phyloP scores from a whole-genome alignment of 2,113 vertebrate genomes.

The Todiramphus chloris region DNA sequence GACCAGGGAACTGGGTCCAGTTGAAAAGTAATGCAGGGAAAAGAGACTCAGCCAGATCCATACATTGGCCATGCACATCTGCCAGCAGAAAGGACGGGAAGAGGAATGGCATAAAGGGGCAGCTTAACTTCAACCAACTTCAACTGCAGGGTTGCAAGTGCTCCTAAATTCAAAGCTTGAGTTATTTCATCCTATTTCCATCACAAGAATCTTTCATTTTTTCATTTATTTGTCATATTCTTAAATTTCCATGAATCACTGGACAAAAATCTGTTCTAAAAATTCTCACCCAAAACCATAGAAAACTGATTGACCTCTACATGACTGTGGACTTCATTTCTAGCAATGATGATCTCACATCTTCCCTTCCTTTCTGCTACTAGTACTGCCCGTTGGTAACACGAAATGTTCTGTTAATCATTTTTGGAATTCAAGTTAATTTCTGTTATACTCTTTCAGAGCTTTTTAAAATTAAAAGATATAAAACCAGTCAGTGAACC shows the following conservation, averaged over 20 bases:
- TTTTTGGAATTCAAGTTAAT: not conserved
- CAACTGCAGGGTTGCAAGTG: not conserved
- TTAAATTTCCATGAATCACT: slow-evolving; percentile 24
- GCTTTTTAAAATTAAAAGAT: not conserved
- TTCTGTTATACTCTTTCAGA: not conserved
- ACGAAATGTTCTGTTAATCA: not conserved
- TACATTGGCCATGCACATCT: not conserved
- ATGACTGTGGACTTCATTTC: not conserved
- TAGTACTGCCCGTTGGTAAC: not conserved
- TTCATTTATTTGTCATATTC: not conserved
- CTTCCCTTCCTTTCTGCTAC: not conserved
- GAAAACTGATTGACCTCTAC: not conserved
- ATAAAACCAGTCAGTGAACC: not conserved
- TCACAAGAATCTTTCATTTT: not conserved
- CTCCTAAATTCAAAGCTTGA: not conserved
- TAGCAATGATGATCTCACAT: not conserved
- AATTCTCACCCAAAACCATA: not conserved
- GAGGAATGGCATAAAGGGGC: not conserved
- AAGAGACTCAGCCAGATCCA: not conserved
- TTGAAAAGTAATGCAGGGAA: not conserved
- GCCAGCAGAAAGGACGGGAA: not conserved
- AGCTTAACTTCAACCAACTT: not conserved
- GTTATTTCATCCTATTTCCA: not conserved
- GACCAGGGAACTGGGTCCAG: not conserved
- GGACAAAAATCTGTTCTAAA: not conserved